These are phyloP conservation scores for Fistularia tabacaria DNA, from an alignment of 2,797 vertebrate genomes.

Conservation along the genomic window DNA sequence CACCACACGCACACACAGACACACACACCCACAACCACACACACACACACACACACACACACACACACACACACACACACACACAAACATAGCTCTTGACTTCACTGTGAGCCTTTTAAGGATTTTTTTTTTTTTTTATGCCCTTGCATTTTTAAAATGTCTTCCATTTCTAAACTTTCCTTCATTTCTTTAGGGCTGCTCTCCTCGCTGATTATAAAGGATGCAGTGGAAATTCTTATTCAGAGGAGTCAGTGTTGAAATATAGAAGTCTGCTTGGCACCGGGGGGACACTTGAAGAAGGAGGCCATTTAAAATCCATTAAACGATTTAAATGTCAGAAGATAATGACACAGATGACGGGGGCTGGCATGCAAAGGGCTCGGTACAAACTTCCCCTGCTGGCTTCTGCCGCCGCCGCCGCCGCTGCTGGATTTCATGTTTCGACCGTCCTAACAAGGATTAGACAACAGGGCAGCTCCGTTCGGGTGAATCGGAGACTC, in stretches of 20 bases:
- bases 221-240: constrained; percentile 17
- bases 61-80: too few species aligned
- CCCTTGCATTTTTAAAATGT: neutral
- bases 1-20: too few species aligned
- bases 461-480: neutral
- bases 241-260: neutral
- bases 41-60: too few species aligned
- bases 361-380: neutral
- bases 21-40: too few species aligned
- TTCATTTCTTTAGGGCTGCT: neutral
- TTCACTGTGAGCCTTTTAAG: too few species aligned
- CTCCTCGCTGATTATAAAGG: constrained; percentile 3
- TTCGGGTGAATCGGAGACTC: too few species aligned
- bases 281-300: neutral
- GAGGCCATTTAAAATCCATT: neutral
- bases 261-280: neutral
- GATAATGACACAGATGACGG: constrained; percentile 3
- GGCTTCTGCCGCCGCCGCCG: too few species aligned
- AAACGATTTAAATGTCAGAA: neutral
- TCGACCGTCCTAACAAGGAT: neutral
- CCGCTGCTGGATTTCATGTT: too few species aligned
- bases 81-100: too few species aligned
- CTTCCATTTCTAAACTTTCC: neutral
- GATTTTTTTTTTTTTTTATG: too few species aligned
- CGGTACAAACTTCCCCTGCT: neutral